phyloP scores from a whole-genome alignment of 2,113 vertebrate species.

The Prunella himalayana region DNA sequence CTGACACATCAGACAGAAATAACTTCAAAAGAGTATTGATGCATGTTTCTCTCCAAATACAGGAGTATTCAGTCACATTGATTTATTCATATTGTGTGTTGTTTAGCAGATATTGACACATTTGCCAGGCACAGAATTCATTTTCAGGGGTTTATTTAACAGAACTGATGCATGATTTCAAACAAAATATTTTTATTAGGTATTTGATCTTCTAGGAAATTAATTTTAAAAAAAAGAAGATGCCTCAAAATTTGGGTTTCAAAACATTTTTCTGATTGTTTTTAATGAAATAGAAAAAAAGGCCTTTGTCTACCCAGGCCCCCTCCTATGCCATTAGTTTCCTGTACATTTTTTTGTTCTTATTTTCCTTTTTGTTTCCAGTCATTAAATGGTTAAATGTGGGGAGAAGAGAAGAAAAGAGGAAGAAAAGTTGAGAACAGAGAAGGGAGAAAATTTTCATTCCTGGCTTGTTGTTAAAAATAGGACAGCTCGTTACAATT shows the following conservation, averaged over 20 bases:
- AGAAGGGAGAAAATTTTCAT: not conserved
- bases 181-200: not conserved
- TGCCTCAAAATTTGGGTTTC: not conserved
- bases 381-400: not conserved
- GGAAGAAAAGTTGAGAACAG: not conserved
- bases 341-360: not conserved
- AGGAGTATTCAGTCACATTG: not conserved
- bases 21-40: not conserved
- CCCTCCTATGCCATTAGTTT: not conserved
- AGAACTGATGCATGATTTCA: not conserved
- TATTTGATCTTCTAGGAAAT: not conserved
- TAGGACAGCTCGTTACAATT: not conserved
- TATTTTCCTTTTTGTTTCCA: not conserved
- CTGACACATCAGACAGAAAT: constrained; percentile 10
- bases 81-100: not conserved
- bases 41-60: not conserved
- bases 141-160: not conserved
- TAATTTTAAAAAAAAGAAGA: not conserved
- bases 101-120: not conserved
- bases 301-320: not conserved
- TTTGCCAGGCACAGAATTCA: not conserved
- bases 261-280: not conserved
- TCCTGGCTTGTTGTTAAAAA: constrained; percentile 23
- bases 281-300: not conserved
- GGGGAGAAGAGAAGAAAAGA: not conserved